Base-by-base conservation (phyloP, 1,140 invertebrate genomes). In the Papilio helenus region DNA sequence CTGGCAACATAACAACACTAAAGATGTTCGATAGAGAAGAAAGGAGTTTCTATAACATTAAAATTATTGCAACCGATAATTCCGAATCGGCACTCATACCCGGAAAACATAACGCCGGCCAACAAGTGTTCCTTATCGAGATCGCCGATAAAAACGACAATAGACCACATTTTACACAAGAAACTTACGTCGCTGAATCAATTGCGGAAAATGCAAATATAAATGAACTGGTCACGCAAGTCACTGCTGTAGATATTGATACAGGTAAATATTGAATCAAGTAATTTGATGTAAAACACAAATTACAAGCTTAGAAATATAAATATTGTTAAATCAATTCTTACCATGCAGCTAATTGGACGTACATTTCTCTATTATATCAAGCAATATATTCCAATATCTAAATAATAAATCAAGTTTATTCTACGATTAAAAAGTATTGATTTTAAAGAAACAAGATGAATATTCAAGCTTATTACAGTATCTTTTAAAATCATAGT, bases 81-180 rank as follows among this genome's bases (percentile, higher is more conserved):
- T 97, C 97, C 0, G 97, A 97, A 0, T 98, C 97, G 12, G 97
- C 97, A n/a, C 87, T 98, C 3, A 93, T 93, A 79, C 90, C 96
- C 44, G 96, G 96, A 0, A 96, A 96, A 84, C 97, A 96, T 73
- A 97, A 97, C 85, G 95, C 96, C 44, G 97, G 97, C 5, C 95
- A 97, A 80, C 97, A 97, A 94, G 96, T 96, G 76, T 98, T 99
- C 87, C 95, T 96, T 80, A 98, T 99, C 81, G 96, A 97, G 88
- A 98, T 99, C 71, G 97, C 97, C 12, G 98, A 99, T 93, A 98
- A 97, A 90, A 98, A 98, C 89, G 98, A 99, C 89, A 98, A 99
- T 92, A 95, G 96, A 12, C 98, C 98, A 0, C 95, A 96, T 81
- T 98, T 98, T 90, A 97, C 96, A 16, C 95, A 97, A 83, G 87